phyloP scores from a whole-genome alignment of 2,888 invertebrate genomes.

The Pantelozetes paolii region DNA sequence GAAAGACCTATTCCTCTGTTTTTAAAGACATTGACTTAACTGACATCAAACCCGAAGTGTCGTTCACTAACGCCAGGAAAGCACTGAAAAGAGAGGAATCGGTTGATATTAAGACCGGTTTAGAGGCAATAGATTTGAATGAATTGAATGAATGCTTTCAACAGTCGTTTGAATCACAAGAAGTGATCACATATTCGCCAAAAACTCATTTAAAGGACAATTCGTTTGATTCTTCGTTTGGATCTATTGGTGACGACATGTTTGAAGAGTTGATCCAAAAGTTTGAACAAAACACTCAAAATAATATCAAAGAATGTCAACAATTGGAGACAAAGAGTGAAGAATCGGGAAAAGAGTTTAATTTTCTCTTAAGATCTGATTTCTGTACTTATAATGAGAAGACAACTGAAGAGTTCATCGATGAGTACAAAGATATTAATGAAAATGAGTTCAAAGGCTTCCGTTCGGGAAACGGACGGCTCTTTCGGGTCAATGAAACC shows the following conservation, averaged over 20 bases:
- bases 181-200: no score
- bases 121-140: neutral
- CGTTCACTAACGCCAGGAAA: neutral
- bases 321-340: neutral
- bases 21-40: slow-evolving; percentile 1
- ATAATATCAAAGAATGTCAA: neutral
- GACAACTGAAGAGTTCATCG: neutral
- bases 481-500: neutral
- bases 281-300: neutral
- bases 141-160: neutral
- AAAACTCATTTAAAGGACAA: neutral
- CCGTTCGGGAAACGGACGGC: neutral
- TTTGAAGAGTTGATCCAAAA: neutral
- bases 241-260: neutral
- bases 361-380: slow-evolving; percentile 3
- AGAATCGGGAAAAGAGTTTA: neutral
- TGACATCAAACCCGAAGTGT: neutral
- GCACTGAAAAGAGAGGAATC: neutral
- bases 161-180: neutral
- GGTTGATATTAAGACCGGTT: neutral
- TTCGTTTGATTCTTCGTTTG: neutral
- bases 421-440: neutral
- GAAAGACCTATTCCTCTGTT: neutral
- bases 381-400: neutral
- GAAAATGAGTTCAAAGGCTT: slow-evolving; percentile 1